These are phyloP conservation scores for Piaya cayana DNA, from an alignment of 2,113 vertebrate genomes.

Conservation along the genomic window DNA sequence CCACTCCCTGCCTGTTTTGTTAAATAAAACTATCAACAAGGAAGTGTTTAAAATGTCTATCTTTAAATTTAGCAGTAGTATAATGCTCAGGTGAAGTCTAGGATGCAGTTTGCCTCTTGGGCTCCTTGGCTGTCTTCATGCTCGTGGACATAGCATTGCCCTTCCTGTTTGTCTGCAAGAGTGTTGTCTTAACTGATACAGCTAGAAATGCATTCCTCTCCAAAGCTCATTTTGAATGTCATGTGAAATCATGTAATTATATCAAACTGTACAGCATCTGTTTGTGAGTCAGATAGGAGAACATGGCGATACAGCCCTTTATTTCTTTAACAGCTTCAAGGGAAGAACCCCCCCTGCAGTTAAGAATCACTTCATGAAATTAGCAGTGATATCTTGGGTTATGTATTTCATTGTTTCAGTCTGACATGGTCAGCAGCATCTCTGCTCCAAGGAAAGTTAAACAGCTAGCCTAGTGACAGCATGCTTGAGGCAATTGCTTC, in stretches of 20 bases:
- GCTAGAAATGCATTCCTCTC: background rate
- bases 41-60: background rate
- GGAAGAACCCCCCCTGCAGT: conserved; percentile 57
- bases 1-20: background rate
- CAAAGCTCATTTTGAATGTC: conserved; percentile 40
- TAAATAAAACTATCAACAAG: background rate
- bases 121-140: background rate
- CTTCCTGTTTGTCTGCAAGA: rapidly evolving
- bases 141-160: background rate
- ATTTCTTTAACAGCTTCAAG: conserved; percentile 11
- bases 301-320: conserved; percentile 41
- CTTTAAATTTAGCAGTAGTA: background rate
- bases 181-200: background rate
- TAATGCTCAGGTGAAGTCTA: background rate
- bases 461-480: background rate
- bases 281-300: conserved; percentile 44
- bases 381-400: conserved; percentile 5
- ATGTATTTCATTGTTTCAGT: conserved; percentile 10
- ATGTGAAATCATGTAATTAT: conserved; percentile 31
- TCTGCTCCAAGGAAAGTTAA: background rate
- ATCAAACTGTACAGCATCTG: conserved; percentile 51
- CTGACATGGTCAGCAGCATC: background rate
- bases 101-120: background rate
- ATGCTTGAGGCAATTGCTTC: background rate
- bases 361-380: conserved; percentile 42